Evolutionary conservation across 2,797 vertebrate species (phyloP).

Genomic region (Falco naumanni): DNA sequence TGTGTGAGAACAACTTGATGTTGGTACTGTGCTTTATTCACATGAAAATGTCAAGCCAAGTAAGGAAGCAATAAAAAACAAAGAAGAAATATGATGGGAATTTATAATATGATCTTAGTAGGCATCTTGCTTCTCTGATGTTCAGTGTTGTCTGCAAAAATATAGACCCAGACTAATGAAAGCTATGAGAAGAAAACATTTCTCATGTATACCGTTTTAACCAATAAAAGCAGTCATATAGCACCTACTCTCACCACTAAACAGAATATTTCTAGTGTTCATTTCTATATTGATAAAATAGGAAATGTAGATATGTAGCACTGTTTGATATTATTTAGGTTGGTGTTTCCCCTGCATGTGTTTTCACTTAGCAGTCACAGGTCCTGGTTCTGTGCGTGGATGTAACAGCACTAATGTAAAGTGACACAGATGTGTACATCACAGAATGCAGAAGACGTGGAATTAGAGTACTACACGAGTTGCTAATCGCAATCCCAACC

Average conservation of each 20-base stretch:
- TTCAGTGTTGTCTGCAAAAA: slow-evolving; percentile 43
- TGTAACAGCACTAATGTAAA: neutral
- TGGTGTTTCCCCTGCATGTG: neutral
- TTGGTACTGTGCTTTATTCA: slow-evolving; percentile 48
- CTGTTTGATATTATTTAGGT: neutral
- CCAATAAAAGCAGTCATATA: slow-evolving; percentile 3
- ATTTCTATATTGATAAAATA: neutral
- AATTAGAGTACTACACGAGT: too few species aligned
- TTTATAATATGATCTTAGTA: slow-evolving; percentile 52
- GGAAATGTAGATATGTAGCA: neutral
- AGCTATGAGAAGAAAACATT: slow-evolving; percentile 1
- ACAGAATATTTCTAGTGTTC: neutral
- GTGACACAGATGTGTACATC: accelerated
- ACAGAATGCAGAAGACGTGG: accelerated
- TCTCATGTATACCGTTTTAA: neutral
- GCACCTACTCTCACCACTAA: neutral
- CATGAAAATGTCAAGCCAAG: slow-evolving; percentile 64
- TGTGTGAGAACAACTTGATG: slow-evolving; percentile 25
- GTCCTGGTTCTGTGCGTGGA: neutral
- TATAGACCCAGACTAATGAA: slow-evolving; percentile 42
- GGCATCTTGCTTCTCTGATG: slow-evolving; percentile 40
- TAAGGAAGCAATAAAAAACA: slow-evolving; percentile 61
- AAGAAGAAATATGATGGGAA: slow-evolving; percentile 56
- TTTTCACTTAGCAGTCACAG: neutral
- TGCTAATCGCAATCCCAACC: neutral